Percentiles rank a stretch among this genome's conserved stretches.
Evolutionary conservation across 2,888 invertebrate genomes (phyloP).

Genomic region (Melanotus villosus): DNA sequence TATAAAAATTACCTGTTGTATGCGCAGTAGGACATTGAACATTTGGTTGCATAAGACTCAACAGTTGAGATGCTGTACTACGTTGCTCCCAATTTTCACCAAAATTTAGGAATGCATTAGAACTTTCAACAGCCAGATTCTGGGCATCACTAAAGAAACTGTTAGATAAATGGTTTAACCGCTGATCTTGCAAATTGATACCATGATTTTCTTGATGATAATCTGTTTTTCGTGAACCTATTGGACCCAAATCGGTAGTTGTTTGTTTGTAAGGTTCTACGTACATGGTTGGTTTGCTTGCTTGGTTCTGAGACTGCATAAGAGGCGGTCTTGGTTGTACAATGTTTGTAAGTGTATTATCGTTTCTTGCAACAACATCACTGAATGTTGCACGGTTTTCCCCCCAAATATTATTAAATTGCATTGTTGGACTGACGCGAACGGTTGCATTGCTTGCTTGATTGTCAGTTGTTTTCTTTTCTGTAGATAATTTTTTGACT

Average conservation of each 20-base stretch:
- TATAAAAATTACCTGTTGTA: conserved; percentile 25
- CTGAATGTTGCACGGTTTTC: conserved; percentile 74
- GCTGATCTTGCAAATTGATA: conserved; percentile 36
- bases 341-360: conserved; percentile 56
- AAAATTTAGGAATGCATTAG: conserved; percentile 53
- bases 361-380: conserved; percentile 73
- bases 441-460: conserved; percentile 27
- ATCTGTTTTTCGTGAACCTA: conserved; percentile 66
- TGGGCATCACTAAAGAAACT: conserved; percentile 61
- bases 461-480: conserved; percentile 53
- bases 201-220: conserved; percentile 51
- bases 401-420: conserved; percentile 69
- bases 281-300: conserved; percentile 64
- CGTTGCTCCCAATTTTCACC: conserved; percentile 48
- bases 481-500: conserved; percentile 55
- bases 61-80: conserved; percentile 45
- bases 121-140: conserved; percentile 55
- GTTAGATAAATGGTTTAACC: conserved; percentile 51
- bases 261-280: conserved; percentile 65
- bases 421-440: conserved; percentile 55
- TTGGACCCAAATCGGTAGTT: conserved; percentile 66
- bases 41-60: conserved; percentile 49
- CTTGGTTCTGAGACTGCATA: conserved; percentile 42
- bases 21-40: conserved; percentile 14
- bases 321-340: conserved; percentile 54